Evolutionary conservation across 1,140 invertebrate species (phyloP).

Genomic region (Agrypnia vestita): DNA sequence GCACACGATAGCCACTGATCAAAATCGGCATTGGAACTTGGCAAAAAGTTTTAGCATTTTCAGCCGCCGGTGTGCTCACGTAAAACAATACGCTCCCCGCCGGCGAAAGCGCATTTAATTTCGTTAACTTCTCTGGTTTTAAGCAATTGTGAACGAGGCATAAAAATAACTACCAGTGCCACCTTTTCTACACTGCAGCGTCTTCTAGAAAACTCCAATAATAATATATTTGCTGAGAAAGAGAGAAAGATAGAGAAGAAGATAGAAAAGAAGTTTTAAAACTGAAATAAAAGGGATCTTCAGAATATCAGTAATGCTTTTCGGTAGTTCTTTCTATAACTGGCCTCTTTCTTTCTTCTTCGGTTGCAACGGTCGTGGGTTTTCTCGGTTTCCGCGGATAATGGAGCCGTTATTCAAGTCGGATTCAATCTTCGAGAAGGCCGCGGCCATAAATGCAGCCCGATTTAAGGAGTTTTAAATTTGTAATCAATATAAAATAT

Average conservation of each 20-base stretch:
- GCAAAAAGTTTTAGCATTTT: not conserved
- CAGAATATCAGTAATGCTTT: conserved; percentile 57
- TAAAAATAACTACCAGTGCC: conserved; percentile 48
- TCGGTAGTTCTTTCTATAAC: conserved; percentile 39
- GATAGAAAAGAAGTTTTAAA: conserved; percentile 58
- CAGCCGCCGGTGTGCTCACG: not conserved
- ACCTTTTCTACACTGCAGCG: conserved; percentile 18
- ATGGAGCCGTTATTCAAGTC: conserved; percentile 37
- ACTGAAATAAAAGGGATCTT: conserved; percentile 61
- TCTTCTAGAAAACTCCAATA: conserved; percentile 60
- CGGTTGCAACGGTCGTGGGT: not conserved
- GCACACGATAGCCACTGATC: not conserved
- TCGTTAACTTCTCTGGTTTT: conserved; percentile 7
- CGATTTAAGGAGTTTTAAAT: too few species aligned
- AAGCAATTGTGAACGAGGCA: conserved; percentile 15
- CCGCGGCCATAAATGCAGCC: too few species aligned
- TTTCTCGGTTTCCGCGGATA: not conserved
- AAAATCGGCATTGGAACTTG: not conserved
- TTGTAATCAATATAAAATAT: too few species aligned
- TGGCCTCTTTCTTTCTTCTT: conserved; percentile 23
- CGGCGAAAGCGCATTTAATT: not conserved
- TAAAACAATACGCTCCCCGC: not conserved
- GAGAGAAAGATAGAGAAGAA: not conserved
- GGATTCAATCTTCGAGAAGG: conserved; percentile 2
- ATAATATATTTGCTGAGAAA: conserved; percentile 58